Evolutionary conservation across 1,140 invertebrate species (phyloP), one percentile per base, ranked within the genome.

Genomic region (Himalopsyche phryganea): DNA sequence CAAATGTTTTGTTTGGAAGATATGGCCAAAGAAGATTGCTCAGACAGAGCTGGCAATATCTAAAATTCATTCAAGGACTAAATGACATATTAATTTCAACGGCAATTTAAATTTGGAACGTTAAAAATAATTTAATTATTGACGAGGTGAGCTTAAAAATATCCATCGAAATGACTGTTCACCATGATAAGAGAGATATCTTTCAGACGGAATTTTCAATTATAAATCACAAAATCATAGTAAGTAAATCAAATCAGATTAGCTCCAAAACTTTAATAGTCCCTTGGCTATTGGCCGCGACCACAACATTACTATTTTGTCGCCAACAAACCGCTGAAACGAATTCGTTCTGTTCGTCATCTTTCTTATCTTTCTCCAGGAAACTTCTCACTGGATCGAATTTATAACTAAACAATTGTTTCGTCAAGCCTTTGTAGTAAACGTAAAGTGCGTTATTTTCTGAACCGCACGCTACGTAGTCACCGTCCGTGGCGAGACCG

Each of bases 291-390:
- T 97, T 98, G 20, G 94, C 94, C 42, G 93, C 92, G n/a, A 97
- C 86, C 45, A 97, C 80, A 52, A 94, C 89, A 80, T 91, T 88
- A 4, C 89, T 90, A 65, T 86, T 83, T 70, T 90, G 83, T 67
- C 90, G 83, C 94, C 94, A 98, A 68, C 94, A 96, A 15, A 98
- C 94, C 19, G 94, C 94, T 19, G 93, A 96, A 33, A 98, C 93
- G 80, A 97, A 97, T 76, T 97, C 94, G 67, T 89, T 91, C 0
- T 88, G 82, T 72, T 96, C 92, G 68, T 92, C 68, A 87, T 91
- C 68, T 81, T 85, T 65, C 60, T 85, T 81, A 63, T 90, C 86
- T 28, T 81, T 74, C 71, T 94, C 91, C 50, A 94, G 71, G 58
- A 93, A 85, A 67, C 86, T 91, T 65, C 87, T 80, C 18, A 87